phyloP scores from a whole-genome alignment of 2,797 vertebrate genomes.

The Macrochelys suwanniensis region DNA sequence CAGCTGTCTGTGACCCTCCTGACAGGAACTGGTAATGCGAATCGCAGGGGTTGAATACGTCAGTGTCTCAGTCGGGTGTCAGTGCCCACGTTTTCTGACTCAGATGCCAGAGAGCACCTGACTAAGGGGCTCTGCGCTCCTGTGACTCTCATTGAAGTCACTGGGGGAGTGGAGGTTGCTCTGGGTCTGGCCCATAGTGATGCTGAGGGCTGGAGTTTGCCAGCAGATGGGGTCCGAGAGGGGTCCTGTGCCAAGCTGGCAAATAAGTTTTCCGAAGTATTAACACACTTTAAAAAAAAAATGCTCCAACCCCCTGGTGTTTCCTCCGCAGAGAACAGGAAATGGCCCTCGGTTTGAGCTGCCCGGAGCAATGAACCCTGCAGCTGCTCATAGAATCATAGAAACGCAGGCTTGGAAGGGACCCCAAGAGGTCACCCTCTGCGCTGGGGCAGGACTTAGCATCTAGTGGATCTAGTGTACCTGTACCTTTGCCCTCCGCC shows the following conservation, averaged over 20 bases:
- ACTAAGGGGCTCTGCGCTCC: neutral
- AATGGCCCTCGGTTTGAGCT: neutral
- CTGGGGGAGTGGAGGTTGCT: neutral
- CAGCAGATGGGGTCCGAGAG: neutral
- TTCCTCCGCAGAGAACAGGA: neutral
- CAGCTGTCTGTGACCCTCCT: neutral
- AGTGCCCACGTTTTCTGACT: neutral
- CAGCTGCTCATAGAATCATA: neutral
- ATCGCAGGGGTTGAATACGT: rapidly evolving
- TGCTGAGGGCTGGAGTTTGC: neutral
- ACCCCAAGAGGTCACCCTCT: neutral
- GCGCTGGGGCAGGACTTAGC: too few relatives aligned
- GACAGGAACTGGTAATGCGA: neutral
- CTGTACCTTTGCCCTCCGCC: neutral
- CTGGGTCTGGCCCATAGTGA: neutral
- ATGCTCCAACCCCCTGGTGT: neutral
- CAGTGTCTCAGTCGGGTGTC: neutral
- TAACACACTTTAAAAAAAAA: neutral
- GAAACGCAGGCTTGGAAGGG: neutral
- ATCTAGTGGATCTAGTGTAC: neutral
- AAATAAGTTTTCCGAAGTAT: neutral
- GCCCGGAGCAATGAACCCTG: neutral
- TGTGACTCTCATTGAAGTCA: neutral
- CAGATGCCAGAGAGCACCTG: neutral
- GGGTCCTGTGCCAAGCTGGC: neutral